These are phyloP conservation scores for Trachelus troglodyta DNA, from an alignment of 2,888 invertebrate genomes.

Conservation along the genomic window DNA sequence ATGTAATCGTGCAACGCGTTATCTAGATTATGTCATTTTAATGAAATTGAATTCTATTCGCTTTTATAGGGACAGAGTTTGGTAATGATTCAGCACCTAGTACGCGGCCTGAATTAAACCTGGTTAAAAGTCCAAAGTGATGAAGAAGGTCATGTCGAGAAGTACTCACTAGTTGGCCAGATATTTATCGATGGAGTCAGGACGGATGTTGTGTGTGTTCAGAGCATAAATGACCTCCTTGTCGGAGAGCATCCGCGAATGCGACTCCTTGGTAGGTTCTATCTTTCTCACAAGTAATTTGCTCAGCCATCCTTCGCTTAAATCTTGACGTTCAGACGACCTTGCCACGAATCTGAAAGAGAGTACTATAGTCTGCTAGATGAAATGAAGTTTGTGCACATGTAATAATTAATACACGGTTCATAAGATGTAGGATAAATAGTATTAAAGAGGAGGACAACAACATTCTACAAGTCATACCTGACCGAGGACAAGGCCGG, in stretches of 20 bases:
- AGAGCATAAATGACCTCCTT: conserved; percentile 96
- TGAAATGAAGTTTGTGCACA: neutral
- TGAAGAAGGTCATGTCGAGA: neutral
- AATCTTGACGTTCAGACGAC: conserved; percentile 55
- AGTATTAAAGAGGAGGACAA: neutral
- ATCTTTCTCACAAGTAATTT: conserved; percentile 90
- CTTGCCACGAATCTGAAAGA: conserved; percentile 57
- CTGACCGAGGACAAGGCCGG: conserved; percentile 43
- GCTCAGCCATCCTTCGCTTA: conserved; percentile 85
- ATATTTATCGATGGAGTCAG: conserved; percentile 88
- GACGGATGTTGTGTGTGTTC: conserved; percentile 94
- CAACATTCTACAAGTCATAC: conserved; percentile 29
- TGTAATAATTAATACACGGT: neutral
- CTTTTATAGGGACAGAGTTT: neutral
- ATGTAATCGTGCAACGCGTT: neutral
- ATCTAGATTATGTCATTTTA: neutral
- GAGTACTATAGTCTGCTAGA: neutral
- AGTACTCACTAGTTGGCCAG: conserved; percentile 88
- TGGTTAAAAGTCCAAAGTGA: neutral
- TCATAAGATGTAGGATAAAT: neutral
- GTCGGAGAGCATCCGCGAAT: conserved; percentile 96
- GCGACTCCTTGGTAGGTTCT: conserved; percentile 95
- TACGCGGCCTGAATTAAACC: neutral
- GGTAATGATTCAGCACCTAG: neutral
- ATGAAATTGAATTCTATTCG: neutral